A percentile compares a stretch with the other conserved stretches of the same genome.
phyloP scores from a whole-genome alignment of 2,113 vertebrate genomes.

The Percina caprodes region DNA sequence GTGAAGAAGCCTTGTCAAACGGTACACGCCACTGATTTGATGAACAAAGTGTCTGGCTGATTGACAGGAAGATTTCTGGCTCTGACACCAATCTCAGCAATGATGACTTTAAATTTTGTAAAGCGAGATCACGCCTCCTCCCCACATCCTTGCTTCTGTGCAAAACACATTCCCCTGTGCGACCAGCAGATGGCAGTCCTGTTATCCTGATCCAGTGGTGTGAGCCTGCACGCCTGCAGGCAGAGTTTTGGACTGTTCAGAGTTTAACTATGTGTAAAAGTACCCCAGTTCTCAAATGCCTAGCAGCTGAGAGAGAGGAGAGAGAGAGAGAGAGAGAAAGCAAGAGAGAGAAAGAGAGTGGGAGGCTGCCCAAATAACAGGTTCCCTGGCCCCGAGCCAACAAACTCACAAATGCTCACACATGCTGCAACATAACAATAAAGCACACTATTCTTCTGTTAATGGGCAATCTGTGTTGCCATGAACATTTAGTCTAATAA shows the following conservation, averaged over 20 bases:
- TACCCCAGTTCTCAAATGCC: conserved; percentile 77
- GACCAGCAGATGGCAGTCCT: conserved; percentile 85
- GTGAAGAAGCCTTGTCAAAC: conserved; percentile 61
- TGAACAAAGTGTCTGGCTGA: conserved; percentile 65
- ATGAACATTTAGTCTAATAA: conserved; percentile 79
- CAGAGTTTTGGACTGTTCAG: conserved; percentile 76
- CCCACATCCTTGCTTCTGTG: neutral
- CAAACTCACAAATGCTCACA: conserved; percentile 76
- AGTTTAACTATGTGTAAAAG: conserved; percentile 83
- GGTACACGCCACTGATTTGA: conserved; percentile 58
- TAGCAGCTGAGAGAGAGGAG: conserved; percentile 42
- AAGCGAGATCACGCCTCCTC: conserved; percentile 46
- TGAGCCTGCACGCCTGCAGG: conserved; percentile 51
- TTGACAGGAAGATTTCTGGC: conserved; percentile 63
- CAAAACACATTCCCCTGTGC: neutral
- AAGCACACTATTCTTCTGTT: conserved; percentile 73
- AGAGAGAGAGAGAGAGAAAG: neutral
- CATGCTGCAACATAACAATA: conserved; percentile 77
- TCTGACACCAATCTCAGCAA: conserved; percentile 68
- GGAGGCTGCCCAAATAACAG: conserved; percentile 73
- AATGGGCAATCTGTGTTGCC: conserved; percentile 79
- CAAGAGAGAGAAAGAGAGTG: neutral
- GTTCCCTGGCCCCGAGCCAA: conserved; percentile 74
- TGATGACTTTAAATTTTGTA: conserved; percentile 71
- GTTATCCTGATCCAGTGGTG: conserved; percentile 73